These are phyloP conservation scores for Bradypodion ventrale DNA, from an alignment of 2,797 vertebrate species.

Conservation along the genomic window DNA sequence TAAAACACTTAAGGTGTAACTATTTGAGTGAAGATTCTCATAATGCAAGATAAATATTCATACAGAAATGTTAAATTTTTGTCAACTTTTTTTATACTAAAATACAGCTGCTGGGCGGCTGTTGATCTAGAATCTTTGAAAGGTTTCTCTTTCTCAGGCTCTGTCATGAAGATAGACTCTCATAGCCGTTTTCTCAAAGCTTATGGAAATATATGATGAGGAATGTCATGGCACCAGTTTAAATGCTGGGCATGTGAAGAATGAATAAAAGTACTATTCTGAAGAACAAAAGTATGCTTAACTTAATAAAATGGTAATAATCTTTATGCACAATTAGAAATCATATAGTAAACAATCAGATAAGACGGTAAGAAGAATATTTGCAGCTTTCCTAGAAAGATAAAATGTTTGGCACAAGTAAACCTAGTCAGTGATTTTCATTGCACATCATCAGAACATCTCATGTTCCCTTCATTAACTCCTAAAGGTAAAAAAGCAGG, in stretches of 20 bases:
- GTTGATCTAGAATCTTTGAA: not conserved
- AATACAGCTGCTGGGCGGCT: no score
- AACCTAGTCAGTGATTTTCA: not conserved
- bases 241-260: not conserved
- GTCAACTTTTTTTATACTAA: not conserved
- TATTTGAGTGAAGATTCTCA: slow-evolving; percentile 33
- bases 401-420: not conserved
- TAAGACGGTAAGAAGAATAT: not conserved
- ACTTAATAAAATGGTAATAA: not conserved
- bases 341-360: not conserved
- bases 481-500: slow-evolving; percentile 33
- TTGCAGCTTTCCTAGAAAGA: not conserved
- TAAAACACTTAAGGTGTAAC: slow-evolving; percentile 15
- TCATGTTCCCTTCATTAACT: not conserved
- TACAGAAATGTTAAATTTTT: slow-evolving; percentile 10
- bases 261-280: no score
- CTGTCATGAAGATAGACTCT: not conserved
- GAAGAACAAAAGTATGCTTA: no score
- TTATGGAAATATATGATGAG: not conserved
- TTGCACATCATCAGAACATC: not conserved
- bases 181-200: not conserved
- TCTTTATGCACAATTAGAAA: not conserved
- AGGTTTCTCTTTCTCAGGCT: not conserved
- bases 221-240: not conserved
- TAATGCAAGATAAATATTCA: slow-evolving; percentile 4